Base-by-base conservation (phyloP, 2,113 vertebrate species). In the Sylvilagus bachmani region DNA sequence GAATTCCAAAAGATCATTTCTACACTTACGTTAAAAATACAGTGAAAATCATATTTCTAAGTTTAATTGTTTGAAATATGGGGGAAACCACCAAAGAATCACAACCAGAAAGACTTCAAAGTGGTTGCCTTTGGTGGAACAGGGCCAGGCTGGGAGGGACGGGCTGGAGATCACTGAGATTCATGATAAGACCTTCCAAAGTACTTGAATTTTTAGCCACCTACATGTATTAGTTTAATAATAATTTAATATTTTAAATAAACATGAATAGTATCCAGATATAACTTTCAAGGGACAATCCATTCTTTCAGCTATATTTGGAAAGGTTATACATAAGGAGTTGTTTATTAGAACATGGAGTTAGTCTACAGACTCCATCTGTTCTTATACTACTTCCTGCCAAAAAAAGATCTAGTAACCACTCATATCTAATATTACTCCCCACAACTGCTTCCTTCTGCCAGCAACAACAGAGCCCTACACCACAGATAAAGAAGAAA, bases 281-380 rank as follows among this genome's bases (percentile, higher is more conserved):
- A 24, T 31, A 73, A 90, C 16, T 89, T 13, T 33, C 8, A 66
- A 82, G 73, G 25, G n/a, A 70, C 17, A 66, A 19, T 31, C 27
- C 4, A 16, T 61, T 85, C 24, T 90, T 86, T 75, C 9, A 49
- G 49, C 44, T 90, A 77, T 33, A 86, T 82, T 58, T 86, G 58
- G 58, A 53, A 81, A 53, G 49, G 31, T 17, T 10, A 55, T 16
- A 81, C 31, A 6, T 61, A 85, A 53, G 73, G 8, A 73, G 13
- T 8, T 86, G 31, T 64, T 92, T 79, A 86, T 69, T 78, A 81
- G 51, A 96, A 95, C 49, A 74, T 29, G 29, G 73, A 78, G 55
- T 81, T n/a, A 77, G 67, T 25, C 49, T 77, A 84, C 75, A 86
- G 13, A 73, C 17, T 11, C 38, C 73, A 61, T 80, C 85, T 67